A percentile compares a stretch with the other conserved stretches of the same genome.
These are phyloP conservation scores for Pollimyrus isidori DNA, from an alignment of 2,113 vertebrate genomes.

Conservation along the genomic window DNA sequence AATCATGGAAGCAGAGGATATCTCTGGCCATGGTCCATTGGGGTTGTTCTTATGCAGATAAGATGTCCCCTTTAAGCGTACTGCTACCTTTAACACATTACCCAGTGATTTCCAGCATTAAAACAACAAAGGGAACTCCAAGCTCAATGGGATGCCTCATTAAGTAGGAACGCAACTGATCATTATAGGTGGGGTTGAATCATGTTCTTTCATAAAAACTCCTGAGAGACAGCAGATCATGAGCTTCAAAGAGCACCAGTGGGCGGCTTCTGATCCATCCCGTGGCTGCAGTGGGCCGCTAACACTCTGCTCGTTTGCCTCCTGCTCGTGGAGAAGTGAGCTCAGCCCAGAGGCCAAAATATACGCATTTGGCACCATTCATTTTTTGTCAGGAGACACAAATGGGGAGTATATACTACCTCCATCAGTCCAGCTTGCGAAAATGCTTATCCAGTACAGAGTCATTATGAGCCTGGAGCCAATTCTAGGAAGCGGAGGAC, in stretches of 20 bases:
- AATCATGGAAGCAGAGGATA: background rate
- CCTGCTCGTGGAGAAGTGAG: background rate
- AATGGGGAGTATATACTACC: background rate
- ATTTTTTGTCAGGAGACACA: background rate
- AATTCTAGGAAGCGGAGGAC: background rate
- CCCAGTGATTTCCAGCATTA: background rate
- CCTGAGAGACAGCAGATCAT: too few relatives aligned
- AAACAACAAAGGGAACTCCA: background rate
- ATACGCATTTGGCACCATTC: background rate
- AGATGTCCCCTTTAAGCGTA: background rate
- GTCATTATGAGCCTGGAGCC: background rate
- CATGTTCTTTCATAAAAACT: background rate
- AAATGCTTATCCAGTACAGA: background rate
- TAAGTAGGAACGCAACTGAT: background rate
- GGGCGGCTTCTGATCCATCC: background rate
- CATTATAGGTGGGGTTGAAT: background rate
- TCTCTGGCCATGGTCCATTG: background rate
- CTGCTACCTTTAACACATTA: background rate
- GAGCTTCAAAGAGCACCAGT: background rate
- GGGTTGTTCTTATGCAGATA: background rate
- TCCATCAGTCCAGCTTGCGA: background rate
- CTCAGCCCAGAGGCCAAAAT: background rate
- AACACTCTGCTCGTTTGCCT: background rate
- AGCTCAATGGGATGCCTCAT: background rate
- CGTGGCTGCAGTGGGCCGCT: background rate